phyloP scores from a whole-genome alignment of 2,113 vertebrate species.

The Xyrauchen texanus region DNA sequence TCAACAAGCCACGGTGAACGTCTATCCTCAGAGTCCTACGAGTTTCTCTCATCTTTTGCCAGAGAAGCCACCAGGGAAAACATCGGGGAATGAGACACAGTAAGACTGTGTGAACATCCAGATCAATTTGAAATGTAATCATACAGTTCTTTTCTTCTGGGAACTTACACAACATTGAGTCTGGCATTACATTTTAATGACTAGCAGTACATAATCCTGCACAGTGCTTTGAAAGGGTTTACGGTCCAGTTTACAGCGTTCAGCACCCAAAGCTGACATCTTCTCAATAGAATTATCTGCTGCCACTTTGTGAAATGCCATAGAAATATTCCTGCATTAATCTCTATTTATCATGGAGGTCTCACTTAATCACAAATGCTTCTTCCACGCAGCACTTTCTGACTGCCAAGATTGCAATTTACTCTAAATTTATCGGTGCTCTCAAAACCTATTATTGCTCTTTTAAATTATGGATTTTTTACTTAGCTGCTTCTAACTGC shows the following conservation, averaged over 20 bases:
- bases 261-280: constrained; percentile 40
- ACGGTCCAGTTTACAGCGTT: constrained; percentile 47
- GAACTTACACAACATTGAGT: constrained; percentile 43
- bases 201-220: constrained; percentile 48
- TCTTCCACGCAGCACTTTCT: not conserved
- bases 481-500: constrained; percentile 15
- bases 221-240: constrained; percentile 50
- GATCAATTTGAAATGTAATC: constrained; percentile 52
- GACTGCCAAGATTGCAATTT: constrained; percentile 28
- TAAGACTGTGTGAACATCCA: constrained; percentile 36
- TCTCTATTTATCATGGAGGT: constrained; percentile 40
- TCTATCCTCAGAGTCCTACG: constrained; percentile 1
- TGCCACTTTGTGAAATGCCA: constrained; percentile 32
- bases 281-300: constrained; percentile 45
- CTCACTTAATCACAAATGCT: constrained; percentile 16
- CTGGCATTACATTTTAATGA: constrained; percentile 55
- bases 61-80: constrained; percentile 21
- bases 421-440: constrained; percentile 10
- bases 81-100: not conserved
- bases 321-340: constrained; percentile 44
- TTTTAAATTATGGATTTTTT: constrained; percentile 35
- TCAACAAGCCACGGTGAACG: not conserved
- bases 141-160: constrained; percentile 49
- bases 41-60: constrained; percentile 31
- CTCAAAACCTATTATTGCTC: constrained; percentile 25